Base-by-base conservation (phyloP, 2,797 vertebrate genomes). In the Sciurus vulgaris region DNA sequence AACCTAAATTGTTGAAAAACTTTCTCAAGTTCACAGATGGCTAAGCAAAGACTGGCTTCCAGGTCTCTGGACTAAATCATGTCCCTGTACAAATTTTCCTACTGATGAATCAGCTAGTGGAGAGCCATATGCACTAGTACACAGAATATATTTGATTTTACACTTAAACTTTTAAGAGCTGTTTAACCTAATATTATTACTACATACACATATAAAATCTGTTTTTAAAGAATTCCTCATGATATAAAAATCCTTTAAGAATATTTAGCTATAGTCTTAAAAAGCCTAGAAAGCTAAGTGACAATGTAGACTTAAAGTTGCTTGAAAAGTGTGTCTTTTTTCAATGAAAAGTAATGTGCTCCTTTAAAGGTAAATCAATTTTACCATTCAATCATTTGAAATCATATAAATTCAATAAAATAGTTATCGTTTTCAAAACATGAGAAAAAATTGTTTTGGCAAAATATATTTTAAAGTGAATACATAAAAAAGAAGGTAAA, bases 11-110 rank as follows among this genome's bases (percentile, higher is more conserved):
- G 65, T 88, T 86, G 93, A 95, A 28, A 63, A 79, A 70, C 47
- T 54, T 94, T 94, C 86, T 89, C 78, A 95, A 88, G 69, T 83
- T 74, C 79, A 95, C 78, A 90, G 76, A 94, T 33, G 83, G 59
- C 65, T 95, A 86, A 96, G 79, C 44, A 61, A 83, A 86, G 79
- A 38, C 54, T 63, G 54, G 14, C 26, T 78, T 73, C 26, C 33
- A 87, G 65, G 30, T 24, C 26, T 93, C 63, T 77, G 56, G 28
- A 79, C 35, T 72, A 89, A 91, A 56, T 76, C 44, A 79, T 24
- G 38, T 54, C 35, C 83, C n/a, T 54, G 47, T 11, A 87, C 54
- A 92, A 63, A 86, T 33, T 63, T 82, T 93, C 35, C n/a, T 33
- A 83, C 47, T 70, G 44, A 30, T 74, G 41, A 65, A 63, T 77